These are phyloP conservation scores for Pachydiplax longipennis DNA, from an alignment of 2,888 invertebrate genomes.

Conservation along the genomic window DNA sequence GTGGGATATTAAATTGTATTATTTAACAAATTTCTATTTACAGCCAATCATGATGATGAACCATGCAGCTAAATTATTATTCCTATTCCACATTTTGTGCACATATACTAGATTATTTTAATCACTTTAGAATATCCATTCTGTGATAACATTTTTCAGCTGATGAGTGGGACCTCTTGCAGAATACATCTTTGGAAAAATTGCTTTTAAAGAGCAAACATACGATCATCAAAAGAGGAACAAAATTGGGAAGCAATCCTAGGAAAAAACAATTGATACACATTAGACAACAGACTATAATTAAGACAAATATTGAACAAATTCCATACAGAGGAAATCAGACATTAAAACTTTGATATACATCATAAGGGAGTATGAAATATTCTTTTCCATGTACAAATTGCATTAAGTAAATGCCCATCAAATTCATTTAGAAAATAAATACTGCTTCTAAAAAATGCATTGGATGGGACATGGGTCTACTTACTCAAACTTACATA, in stretches of 20 bases:
- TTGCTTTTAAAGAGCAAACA: background rate
- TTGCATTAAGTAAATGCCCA: background rate
- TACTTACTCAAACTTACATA: background rate
- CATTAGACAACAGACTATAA: background rate
- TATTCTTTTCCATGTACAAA: background rate
- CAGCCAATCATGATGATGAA: constrained; percentile 25
- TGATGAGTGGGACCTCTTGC: background rate
- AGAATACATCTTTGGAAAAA: constrained; percentile 19
- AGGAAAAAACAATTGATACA: background rate
- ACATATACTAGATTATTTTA: background rate
- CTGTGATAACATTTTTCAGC: background rate
- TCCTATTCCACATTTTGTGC: background rate
- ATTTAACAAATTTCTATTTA: constrained; percentile 35
- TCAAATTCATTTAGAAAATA: background rate
- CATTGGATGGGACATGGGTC: background rate
- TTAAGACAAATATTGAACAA: background rate
- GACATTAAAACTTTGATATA: background rate
- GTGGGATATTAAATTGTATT: constrained; percentile 13
- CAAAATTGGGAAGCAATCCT: background rate
- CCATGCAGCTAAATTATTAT: background rate
- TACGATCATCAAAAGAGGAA: background rate
- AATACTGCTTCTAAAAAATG: background rate
- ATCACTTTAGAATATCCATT: background rate
- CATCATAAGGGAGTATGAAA: background rate
- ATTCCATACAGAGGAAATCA: background rate